phyloP scores from a whole-genome alignment of 2,888 invertebrate genomes.

The Dolichomitus sp. region DNA sequence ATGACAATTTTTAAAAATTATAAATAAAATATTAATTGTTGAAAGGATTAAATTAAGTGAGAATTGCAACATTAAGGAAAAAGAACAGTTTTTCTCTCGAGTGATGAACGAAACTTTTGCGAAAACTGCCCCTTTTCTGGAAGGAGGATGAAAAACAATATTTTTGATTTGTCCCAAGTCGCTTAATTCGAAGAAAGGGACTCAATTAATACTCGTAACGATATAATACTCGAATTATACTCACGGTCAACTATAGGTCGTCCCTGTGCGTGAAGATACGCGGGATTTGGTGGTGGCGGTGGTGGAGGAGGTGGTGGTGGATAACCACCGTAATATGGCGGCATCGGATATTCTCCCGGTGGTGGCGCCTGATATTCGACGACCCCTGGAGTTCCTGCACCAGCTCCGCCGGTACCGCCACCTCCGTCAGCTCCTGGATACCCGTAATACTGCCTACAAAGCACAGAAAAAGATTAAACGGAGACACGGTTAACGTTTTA shows the following conservation, averaged over 20 bases:
- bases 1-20: too few species aligned
- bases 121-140: too few species aligned
- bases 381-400: conserved; percentile 85
- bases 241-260: conserved; percentile 85
- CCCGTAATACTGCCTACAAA: conserved; percentile 83
- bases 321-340: conserved; percentile 87
- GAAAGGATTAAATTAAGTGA: too few species aligned
- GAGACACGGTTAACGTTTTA: neutral
- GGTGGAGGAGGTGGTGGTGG: conserved; percentile 86
- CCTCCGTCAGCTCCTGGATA: conserved; percentile 84
- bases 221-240: conserved; percentile 65
- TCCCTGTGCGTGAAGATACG: conserved; percentile 84
- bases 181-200: neutral
- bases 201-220: neutral
- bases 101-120: too few species aligned
- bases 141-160: neutral
- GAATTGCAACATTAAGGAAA: too few species aligned
- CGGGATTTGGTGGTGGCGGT: conserved; percentile 88
- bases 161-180: neutral
- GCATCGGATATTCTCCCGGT: conserved; percentile 87
- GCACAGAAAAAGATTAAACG: neutral
- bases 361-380: conserved; percentile 86
- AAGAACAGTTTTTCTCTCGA: too few species aligned
- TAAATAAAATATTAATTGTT: too few species aligned
- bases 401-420: conserved; percentile 85